These are phyloP conservation scores for Mesorhabditis sp. DNA, from an alignment of 2,888 invertebrate genomes.

Conservation along the genomic window DNA sequence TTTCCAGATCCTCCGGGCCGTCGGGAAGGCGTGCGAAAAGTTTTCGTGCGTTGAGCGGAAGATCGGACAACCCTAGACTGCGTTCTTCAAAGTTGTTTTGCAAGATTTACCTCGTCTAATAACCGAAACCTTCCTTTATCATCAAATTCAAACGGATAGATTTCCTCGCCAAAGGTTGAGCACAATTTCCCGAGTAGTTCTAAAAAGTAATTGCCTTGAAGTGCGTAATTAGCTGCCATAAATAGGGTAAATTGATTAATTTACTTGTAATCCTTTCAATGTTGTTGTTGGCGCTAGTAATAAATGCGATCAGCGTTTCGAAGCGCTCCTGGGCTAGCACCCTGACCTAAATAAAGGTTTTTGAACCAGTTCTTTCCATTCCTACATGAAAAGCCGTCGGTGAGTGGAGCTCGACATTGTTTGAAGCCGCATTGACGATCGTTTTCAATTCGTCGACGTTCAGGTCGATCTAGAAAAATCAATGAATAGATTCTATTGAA, in stretches of 20 bases:
- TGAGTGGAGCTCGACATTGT: background rate
- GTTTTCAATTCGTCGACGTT: background rate
- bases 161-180: background rate
- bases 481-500: background rate
- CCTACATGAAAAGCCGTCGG: background rate
- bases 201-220: background rate
- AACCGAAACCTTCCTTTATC: constrained; percentile 3
- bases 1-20: background rate
- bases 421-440: background rate
- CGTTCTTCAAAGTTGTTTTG: background rate
- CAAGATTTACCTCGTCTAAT: background rate
- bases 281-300: constrained; percentile 95
- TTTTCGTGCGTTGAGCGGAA: background rate
- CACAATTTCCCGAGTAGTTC: background rate
- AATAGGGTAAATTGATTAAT: background rate
- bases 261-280: constrained; percentile 67
- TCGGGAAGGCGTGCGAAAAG: constrained; percentile 4
- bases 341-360: constrained; percentile 64
- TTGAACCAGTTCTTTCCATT: background rate
- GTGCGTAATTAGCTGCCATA: background rate
- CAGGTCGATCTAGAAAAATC: background rate
- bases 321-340: constrained; percentile 83
- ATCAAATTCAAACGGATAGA: background rate
- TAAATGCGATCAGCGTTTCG: constrained; percentile 90
- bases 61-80: background rate